Base-by-base conservation (phyloP, 1,140 invertebrate species). In the Argopecten irradians region DNA sequence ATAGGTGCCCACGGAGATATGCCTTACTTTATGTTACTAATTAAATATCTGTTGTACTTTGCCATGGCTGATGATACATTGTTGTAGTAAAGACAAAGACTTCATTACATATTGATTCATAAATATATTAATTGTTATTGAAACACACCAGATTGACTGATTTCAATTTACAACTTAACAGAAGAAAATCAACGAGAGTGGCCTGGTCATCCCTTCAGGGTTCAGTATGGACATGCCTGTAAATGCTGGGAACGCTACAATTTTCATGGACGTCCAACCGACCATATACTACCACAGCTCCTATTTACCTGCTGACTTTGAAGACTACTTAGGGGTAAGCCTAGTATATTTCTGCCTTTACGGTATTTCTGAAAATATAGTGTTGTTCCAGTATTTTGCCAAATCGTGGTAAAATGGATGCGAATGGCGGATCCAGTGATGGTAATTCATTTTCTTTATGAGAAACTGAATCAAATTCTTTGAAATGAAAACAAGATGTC, bases 251-350 rank as follows among this genome's bases (percentile, higher is more conserved):
- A 88, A 88, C 85, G 83, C 87, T 22, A 84, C 86, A 14, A 14
- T 32, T 19, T 90, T 90, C 39, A 90, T 90, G 89, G 19, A 84
- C 9, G 41, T 34, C n/a, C 86, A 90, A 55, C 35, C 34, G 7
- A 46, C 86, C 82, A 88, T 90, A 34, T 90, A 90, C 34, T 33
- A 87, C 41, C n/a, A 35, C 55, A 71, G 55, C 3, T 36, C n/a
- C 16, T 35, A 5, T 32, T 85, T 87, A 32, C 88, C 88, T 7
- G 5, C 34, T 28, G 35, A 88, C 34, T 91, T 82, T 46, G 87
- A 88, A 33, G 82, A 46, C 34, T 86, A 89, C 39, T 32, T 88
- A 32, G 88, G 88, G 86, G 87, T 88, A 87, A 43, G 82, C 22
- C 1, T 83, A 16, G 43, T 19, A 46, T 22, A 46, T 19, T 22